Evolutionary conservation across 2,797 vertebrate species (phyloP).

Genomic region (Microhierax caerulescens): DNA sequence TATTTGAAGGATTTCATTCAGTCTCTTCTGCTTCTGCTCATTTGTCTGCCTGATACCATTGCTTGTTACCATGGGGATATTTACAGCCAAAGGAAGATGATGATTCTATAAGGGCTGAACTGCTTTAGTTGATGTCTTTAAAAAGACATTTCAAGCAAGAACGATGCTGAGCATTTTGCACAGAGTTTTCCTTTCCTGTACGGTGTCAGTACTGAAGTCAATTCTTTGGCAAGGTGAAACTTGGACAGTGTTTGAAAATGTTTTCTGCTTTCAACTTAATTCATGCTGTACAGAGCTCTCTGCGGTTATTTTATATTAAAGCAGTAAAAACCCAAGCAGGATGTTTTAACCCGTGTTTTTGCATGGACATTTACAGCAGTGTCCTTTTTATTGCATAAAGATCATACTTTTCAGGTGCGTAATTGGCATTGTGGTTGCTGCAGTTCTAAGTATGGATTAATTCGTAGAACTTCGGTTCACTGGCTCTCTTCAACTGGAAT

Average conservation of each 20-base stretch:
- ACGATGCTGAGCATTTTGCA: neutral
- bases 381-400: neutral
- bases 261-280: neutral
- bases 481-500: neutral
- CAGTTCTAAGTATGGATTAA: neutral
- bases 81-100: constrained; percentile 13
- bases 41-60: neutral
- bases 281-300: neutral
- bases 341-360: neutral
- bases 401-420: neutral
- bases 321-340: neutral
- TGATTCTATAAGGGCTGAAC: neutral
- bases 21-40: neutral
- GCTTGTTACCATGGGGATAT: constrained; percentile 57
- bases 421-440: neutral
- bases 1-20: neutral
- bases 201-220: neutral
- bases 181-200: neutral
- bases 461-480: neutral
- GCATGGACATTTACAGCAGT: neutral
- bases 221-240: neutral
- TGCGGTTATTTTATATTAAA: neutral
- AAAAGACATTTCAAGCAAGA: neutral
- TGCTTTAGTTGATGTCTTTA: neutral
- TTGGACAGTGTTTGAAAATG: neutral